These are phyloP conservation scores for Druon quercuslanigerum DNA, from an alignment of 1,140 invertebrate genomes.

Conservation along the genomic window DNA sequence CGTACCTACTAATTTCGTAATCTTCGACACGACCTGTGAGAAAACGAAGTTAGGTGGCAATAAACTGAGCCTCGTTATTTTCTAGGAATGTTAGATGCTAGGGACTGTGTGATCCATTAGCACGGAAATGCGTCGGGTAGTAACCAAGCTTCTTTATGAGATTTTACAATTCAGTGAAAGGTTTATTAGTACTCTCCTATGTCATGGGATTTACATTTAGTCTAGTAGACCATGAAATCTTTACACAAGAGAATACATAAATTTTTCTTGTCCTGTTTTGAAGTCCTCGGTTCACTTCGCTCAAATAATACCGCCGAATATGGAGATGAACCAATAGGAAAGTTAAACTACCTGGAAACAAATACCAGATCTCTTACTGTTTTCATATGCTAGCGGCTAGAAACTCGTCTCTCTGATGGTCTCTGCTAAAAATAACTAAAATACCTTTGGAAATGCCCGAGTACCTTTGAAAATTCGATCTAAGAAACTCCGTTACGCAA, in stretches of 20 bases:
- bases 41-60: conserved; percentile 40
- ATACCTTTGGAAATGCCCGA: not conserved
- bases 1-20: conserved; percentile 51
- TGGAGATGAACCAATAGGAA: not conserved
- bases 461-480: too few relatives aligned
- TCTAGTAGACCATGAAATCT: not conserved
- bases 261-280: not conserved
- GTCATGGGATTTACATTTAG: too few relatives aligned
- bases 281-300: not conserved
- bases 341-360: not conserved
- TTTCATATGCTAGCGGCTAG: not conserved
- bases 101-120: not conserved
- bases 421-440: not conserved
- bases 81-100: not conserved
- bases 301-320: not conserved
- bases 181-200: not conserved
- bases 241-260: not conserved
- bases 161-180: not conserved
- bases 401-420: too few relatives aligned
- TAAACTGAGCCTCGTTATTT: conserved; percentile 25
- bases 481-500: too few relatives aligned
- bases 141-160: not conserved
- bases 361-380: not conserved
- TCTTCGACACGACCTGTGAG: conserved; percentile 37
- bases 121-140: conserved; percentile 41